Percentiles rank a stretch among this genome's conserved stretches.
Evolutionary conservation across 1,140 invertebrate genomes (phyloP).

Genomic region (Philopotamus ludificatus): DNA sequence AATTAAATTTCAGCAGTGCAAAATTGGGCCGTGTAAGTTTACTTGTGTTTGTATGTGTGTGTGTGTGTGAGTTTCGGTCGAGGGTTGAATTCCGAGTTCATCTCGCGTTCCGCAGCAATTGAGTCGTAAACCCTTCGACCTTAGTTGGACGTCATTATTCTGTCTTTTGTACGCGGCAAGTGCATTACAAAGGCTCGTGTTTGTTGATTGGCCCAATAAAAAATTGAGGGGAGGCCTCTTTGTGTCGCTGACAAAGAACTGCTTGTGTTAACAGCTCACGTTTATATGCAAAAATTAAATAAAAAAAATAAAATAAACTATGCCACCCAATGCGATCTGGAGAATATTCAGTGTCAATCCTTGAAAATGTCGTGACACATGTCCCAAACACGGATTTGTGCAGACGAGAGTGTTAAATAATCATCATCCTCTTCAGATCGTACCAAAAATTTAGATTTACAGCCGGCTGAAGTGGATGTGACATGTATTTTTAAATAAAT

Average conservation of each 20-base stretch:
- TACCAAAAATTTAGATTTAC: too few relatives aligned
- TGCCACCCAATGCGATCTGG: too few relatives aligned
- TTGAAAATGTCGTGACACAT: too few relatives aligned
- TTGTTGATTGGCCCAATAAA: slow-evolving; percentile 16
- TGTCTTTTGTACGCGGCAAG: slow-evolving; percentile 37
- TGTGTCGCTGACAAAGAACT: not conserved
- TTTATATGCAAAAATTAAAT: too few relatives aligned
- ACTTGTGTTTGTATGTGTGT: too few relatives aligned
- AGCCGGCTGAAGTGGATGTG: too few relatives aligned
- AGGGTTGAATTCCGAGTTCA: not conserved
- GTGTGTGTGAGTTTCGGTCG: too few relatives aligned
- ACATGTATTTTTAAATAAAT: too few relatives aligned
- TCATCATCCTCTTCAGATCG: too few relatives aligned
- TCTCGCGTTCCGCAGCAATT: slow-evolving; percentile 34
- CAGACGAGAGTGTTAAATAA: not conserved
- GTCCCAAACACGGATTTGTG: not conserved
- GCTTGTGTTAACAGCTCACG: not conserved
- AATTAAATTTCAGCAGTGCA: not conserved
- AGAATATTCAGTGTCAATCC: too few relatives aligned
- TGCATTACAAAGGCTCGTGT: slow-evolving; percentile 35
- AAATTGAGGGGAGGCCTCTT: not conserved
- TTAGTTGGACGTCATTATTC: slow-evolving; percentile 39
- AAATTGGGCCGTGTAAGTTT: not conserved
- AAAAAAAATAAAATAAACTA: too few relatives aligned
- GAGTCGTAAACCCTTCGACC: slow-evolving; percentile 41